phyloP scores from a whole-genome alignment of 2,113 vertebrate species.

The Hyla sarda region DNA sequence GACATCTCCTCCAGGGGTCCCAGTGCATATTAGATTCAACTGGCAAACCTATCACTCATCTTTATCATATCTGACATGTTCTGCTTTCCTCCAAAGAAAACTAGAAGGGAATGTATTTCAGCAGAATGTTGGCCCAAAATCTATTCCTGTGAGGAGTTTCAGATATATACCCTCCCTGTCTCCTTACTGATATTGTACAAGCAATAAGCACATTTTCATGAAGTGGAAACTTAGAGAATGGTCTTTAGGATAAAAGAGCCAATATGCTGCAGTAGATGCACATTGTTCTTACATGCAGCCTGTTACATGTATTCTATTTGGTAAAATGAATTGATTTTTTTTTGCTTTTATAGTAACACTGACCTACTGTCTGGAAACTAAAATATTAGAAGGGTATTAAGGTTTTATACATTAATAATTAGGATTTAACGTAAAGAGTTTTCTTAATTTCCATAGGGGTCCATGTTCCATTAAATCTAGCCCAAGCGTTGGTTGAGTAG shows the following conservation, averaged over 20 bases:
- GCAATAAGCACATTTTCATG: not conserved
- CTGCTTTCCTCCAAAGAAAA: conserved; percentile 36
- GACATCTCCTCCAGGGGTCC: conserved; percentile 43
- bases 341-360: not conserved
- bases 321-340: not conserved
- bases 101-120: conserved; percentile 38
- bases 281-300: not conserved
- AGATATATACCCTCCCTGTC: not conserved
- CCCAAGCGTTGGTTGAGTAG: not conserved
- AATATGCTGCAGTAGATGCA: not conserved
- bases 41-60: conserved; percentile 42
- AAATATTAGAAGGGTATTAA: too few relatives aligned
- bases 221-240: not conserved
- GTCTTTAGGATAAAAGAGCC: not conserved
- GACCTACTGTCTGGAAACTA: not conserved
- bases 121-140: conserved; percentile 29
- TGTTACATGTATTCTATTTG: not conserved
- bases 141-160: not conserved
- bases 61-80: conserved; percentile 47
- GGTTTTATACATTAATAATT: too few relatives aligned
- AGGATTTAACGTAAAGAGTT: too few relatives aligned
- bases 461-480: not conserved
- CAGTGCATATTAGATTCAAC: conserved; percentile 33
- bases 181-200: not conserved
- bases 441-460: too few relatives aligned